Base-by-base conservation (phyloP, 2,113 vertebrate species). In the Entelurus aequoreus region DNA sequence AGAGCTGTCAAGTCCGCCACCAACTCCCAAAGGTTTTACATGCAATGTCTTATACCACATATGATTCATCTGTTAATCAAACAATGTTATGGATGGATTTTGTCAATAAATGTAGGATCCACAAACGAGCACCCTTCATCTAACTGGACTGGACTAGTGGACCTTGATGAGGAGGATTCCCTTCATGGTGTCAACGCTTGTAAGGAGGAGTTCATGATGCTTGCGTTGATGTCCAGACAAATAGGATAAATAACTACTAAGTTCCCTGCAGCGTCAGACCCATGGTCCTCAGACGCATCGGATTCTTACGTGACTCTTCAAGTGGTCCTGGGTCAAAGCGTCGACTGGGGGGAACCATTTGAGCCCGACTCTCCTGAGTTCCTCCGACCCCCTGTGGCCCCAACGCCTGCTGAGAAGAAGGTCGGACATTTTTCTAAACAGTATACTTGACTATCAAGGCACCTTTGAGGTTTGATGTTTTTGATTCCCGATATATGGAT, bases 131-230 rank as follows among this genome's bases (percentile, higher is more conserved):
- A 63, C 37, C 71, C 65, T 12, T 62, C 74, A 4, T 79, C 84
- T 2, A 89, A 86, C 76, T 89, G 87, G 88, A 89, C 89, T 0
- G 86, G 86, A 50, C 19, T 79, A 66, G 80, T 89, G 11, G 85
- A 89, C 66, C 71, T 90, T 3, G 84, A 89, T 48, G 81, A 80
- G n/a, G 84, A 88, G n/a, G 40, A 35, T 4, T 54, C 51, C 8
- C 38, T 52, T 60, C 60, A 64, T 50, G 56, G 16, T 12, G 15
- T 53, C 47, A 66, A 76, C 10, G 19, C 66, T 21, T 69, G 87
- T 88, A 68, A 80, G 82, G 35, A 46, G 6, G n/a, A 13, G 38
- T 68, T 51, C 42, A 6, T 35, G 12, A 57, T 60, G 10, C 8
- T 44, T 5, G 4, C 38, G 53, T 50, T 56, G 16, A 55, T 65